Percentiles rank a stretch among this genome's conserved stretches.
Evolutionary conservation across 1,140 invertebrate genomes (phyloP).

Genomic region (Bombus confusus): DNA sequence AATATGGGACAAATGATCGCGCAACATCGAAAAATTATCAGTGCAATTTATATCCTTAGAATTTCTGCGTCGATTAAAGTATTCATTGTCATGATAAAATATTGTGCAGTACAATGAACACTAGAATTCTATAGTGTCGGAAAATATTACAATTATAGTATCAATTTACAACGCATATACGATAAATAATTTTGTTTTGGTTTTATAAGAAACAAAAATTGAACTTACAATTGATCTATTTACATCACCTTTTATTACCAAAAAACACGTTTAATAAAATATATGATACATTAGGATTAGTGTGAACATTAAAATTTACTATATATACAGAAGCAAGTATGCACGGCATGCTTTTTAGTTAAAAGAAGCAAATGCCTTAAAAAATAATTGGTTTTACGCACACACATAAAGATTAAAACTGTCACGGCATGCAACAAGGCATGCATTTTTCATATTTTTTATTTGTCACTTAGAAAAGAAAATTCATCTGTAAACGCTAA

Average conservation of each 20-base stretch:
- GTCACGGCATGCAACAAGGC: neutral
- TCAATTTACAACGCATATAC: neutral
- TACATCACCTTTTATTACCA: neutral
- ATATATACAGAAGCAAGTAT: neutral
- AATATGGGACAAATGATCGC: too few relatives aligned
- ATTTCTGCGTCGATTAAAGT: constrained; percentile 9
- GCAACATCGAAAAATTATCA: neutral
- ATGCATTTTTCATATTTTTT: constrained; percentile 20
- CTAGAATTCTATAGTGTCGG: neutral
- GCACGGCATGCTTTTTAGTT: constrained; percentile 23
- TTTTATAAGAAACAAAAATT: neutral
- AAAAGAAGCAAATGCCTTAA: constrained; percentile 23
- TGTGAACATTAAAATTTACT: constrained; percentile 4
- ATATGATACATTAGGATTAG: neutral
- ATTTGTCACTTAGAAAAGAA: constrained; percentile 19
- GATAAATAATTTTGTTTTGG: constrained; percentile 7
- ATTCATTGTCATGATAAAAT: neutral
- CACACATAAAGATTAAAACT: neutral
- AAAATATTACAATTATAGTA: too few relatives aligned
- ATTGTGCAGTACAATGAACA: neutral
- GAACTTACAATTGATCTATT: constrained; percentile 12
- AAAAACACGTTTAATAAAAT: neutral
- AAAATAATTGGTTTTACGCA: constrained; percentile 19
- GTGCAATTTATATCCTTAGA: neutral
- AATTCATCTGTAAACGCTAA: constrained; percentile 27